Evolutionary conservation across 2,113 vertebrate genomes (phyloP).

Genomic region (Serilophus lunatus): DNA sequence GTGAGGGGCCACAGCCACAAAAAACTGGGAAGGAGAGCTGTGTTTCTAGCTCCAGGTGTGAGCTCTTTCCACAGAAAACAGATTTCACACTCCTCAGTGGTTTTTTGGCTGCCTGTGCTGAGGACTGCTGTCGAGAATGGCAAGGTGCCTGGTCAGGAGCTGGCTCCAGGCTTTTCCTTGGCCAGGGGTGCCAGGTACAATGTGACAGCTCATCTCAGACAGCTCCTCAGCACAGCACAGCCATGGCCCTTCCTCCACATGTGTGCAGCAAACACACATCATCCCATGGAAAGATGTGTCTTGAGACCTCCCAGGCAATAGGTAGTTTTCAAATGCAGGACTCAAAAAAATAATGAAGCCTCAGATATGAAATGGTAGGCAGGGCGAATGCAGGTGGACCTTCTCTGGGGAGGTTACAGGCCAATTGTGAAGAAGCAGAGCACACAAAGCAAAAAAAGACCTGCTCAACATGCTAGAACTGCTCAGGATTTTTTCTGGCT

Average conservation of each 20-base stretch:
- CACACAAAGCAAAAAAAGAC: neutral
- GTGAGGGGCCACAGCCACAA: neutral
- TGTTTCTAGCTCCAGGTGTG: neutral
- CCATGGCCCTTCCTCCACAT: fast-evolving
- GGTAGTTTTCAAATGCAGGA: neutral
- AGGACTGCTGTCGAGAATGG: neutral
- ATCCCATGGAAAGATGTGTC: fast-evolving
- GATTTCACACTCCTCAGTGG: neutral
- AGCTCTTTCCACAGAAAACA: slow-evolving; percentile 18
- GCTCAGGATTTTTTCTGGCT: neutral
- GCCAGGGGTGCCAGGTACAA: neutral
- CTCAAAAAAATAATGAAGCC: neutral
- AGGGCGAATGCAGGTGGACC: neutral
- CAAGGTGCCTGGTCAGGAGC: neutral
- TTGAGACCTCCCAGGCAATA: neutral
- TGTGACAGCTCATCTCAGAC: neutral
- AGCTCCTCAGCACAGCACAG: neutral
- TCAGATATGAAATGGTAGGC: neutral
- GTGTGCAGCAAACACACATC: fast-evolving
- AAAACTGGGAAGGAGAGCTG: neutral
- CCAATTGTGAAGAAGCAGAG: neutral
- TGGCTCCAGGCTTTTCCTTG: neutral
- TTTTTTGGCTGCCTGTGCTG: neutral
- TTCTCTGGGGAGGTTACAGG: neutral
- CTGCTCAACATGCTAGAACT: neutral